phyloP scores from a whole-genome alignment of 2,888 invertebrate genomes.

The Galeopsomyia nigrocyanea region DNA sequence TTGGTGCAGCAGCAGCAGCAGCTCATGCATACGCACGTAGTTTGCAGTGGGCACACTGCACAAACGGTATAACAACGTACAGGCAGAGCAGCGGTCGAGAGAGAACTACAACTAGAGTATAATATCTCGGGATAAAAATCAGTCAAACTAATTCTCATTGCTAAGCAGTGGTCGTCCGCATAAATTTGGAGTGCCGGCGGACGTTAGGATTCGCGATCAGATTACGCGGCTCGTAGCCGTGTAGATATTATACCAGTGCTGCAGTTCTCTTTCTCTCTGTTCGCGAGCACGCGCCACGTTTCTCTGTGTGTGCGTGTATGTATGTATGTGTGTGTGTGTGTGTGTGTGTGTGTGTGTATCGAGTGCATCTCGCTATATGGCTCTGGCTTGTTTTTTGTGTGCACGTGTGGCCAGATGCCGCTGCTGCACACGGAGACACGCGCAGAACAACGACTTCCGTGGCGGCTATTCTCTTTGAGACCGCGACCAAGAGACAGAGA shows the following conservation, averaged over 20 bases:
- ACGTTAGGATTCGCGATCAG: slow-evolving; percentile 32
- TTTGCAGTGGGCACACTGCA: not conserved
- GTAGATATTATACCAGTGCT: not conserved
- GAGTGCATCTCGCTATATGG: no score
- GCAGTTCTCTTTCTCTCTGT: not conserved
- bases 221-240: slow-evolving; percentile 10
- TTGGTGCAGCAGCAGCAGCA: not conserved
- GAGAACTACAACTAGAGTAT: not conserved
- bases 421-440: not conserved
- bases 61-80: not conserved
- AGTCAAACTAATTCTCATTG: slow-evolving; percentile 45
- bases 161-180: slow-evolving; percentile 30
- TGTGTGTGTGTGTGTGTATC: no score
- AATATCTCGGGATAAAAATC: slow-evolving; percentile 33
- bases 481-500: no score
- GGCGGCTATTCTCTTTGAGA: slow-evolving; percentile 31
- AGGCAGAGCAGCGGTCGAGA: no score
- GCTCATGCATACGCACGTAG: not conserved
- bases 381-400: no score
- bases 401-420: slow-evolving; percentile 8
- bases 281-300: slow-evolving; percentile 15
- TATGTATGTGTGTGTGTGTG: no score
- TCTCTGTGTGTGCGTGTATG: no score
- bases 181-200: slow-evolving; percentile 31
- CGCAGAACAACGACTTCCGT: slow-evolving; percentile 28